Evolutionary conservation across 2,888 invertebrate species (phyloP), one percentile per base, ranked within the genome.

Genomic region (Amblyteles armatorius): DNA sequence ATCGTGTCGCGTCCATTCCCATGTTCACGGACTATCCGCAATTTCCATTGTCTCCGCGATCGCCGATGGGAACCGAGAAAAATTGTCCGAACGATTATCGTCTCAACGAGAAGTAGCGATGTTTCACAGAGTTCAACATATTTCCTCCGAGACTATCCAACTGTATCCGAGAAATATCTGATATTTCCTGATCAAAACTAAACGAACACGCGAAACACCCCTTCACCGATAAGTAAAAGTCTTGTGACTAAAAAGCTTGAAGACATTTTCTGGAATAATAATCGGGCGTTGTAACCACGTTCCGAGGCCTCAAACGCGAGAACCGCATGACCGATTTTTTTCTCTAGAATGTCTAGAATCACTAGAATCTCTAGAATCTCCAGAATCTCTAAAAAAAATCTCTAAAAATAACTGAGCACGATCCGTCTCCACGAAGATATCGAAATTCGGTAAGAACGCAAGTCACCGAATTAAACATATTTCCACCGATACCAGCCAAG

Each of bases 261-360:
- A 40, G 11, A 67, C 22, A 13, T 73, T 68, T 74, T 73, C 60
- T 50, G 57, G 48, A 26, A 26, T 26, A 26, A 3, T 26, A 26
- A 26, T 26, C 26, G 26, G 26, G 26, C 2, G 3, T 26, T 26
- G 26, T 3, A 26, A 26, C 3, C 26, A 26, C 26, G 63, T 74
- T 79, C 60, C 50, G 13, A 44, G 44, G 48, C 4, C 16, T 71
- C 74, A 82, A 84, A 84, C 82, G 82, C 78, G 74, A 79, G 72
- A 67, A 72, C 81, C 85, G 84, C 87, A 87, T 88, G 88, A 84
- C 81, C 33, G 73, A 71, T 29, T 71, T 48, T 29, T 74, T 48
- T 26, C 26, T 26, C 26, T 26, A 26, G 2, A 2, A 26, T 26
- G 2, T 2, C 26, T 26, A 26, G 26, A 26, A 26, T 26, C 26